Evolutionary conservation across 2,888 invertebrate genomes (phyloP).

Genomic region (Pyrrhia umbra): DNA sequence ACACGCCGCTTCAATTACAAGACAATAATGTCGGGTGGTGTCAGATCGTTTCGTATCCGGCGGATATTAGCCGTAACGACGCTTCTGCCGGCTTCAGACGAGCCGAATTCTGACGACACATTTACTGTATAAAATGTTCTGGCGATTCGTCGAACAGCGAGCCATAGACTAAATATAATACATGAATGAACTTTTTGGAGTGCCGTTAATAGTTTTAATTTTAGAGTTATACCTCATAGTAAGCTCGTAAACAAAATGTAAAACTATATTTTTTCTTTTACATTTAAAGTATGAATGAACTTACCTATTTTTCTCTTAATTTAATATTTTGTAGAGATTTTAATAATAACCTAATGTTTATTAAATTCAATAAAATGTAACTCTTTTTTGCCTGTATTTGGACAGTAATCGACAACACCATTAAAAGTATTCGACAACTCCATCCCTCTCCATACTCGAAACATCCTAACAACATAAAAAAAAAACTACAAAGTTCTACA

Average conservation of each 20-base stretch:
- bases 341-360: too few species aligned
- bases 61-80: constrained; percentile 86
- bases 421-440: constrained; percentile 7
- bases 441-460: constrained; percentile 8
- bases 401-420: neutral
- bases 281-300: too few species aligned
- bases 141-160: constrained; percentile 54
- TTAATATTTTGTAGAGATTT: too few species aligned
- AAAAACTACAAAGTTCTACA: constrained; percentile 61
- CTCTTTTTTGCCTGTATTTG: neutral
- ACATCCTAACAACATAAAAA: constrained; percentile 44
- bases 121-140: constrained; percentile 75
- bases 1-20: constrained; percentile 87
- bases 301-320: too few species aligned
- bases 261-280: too few species aligned
- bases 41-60: constrained; percentile 82
- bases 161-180: constrained; percentile 41
- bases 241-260: neutral
- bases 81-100: constrained; percentile 73
- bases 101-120: constrained; percentile 86
- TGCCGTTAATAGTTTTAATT: constrained; percentile 1
- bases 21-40: constrained; percentile 81
- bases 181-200: constrained; percentile 14
- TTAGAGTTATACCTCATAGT: neutral
- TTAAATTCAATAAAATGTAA: too few species aligned